Percentiles rank a stretch among this genome's conserved stretches.
phyloP scores from a whole-genome alignment of 2,797 vertebrate genomes.

The Eulemur coronatus region DNA sequence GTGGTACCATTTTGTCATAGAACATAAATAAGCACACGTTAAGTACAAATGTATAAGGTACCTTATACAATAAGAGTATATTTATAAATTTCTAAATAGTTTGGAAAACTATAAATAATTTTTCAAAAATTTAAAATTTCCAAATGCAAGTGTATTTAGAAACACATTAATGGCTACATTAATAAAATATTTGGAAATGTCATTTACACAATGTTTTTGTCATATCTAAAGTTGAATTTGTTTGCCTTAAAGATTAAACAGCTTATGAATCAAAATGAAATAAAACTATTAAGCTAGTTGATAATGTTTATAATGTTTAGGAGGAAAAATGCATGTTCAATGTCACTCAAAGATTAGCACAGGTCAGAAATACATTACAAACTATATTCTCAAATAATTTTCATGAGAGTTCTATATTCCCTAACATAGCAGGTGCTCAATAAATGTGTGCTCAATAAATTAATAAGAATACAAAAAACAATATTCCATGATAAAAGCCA shows the following conservation, averaged over 20 bases:
- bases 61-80: not conserved
- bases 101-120: not conserved
- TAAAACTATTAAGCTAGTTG: conserved; percentile 25
- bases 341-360: conserved; percentile 29
- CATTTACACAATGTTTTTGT: conserved; percentile 37
- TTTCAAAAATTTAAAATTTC: not conserved
- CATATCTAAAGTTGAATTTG: conserved; percentile 10
- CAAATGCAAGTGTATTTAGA: not conserved
- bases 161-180: not conserved
- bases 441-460: not conserved
- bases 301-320: conserved; percentile 5
- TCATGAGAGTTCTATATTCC: not conserved
- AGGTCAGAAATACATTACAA: not conserved
- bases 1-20: not conserved
- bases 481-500: conserved; percentile 23
- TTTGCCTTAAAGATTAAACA: conserved; percentile 36
- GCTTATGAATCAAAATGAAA: conserved; percentile 44
- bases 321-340: conserved; percentile 25
- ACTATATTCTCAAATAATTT: conserved; percentile 20
- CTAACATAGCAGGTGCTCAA: conserved; percentile 1
- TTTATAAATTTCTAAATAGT: not conserved
- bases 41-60: not conserved
- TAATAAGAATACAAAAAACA: not conserved
- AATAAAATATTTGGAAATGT: conserved; percentile 19
- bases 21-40: not conserved